Percentiles rank a stretch among this genome's conserved stretches.
These are phyloP conservation scores for Amphimallon solstitiale DNA, from an alignment of 2,888 invertebrate species.

Conservation along the genomic window DNA sequence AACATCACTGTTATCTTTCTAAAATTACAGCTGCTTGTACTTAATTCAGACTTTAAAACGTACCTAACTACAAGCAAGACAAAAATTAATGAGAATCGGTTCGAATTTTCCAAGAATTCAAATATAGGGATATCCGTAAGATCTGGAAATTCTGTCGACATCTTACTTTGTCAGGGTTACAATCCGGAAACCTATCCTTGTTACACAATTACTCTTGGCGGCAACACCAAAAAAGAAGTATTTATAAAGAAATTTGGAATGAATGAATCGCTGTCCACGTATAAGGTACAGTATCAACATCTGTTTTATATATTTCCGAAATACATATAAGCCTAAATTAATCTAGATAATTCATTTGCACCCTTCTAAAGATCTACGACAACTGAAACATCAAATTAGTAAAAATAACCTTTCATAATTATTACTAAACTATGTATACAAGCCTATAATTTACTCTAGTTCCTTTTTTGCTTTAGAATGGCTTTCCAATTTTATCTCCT, in stretches of 20 bases:
- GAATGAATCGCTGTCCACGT: slow-evolving; percentile 2
- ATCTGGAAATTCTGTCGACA: slow-evolving; percentile 51
- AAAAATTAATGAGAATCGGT: slow-evolving; percentile 50
- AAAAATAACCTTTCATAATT: too few species aligned
- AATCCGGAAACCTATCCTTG: slow-evolving; percentile 56
- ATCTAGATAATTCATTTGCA: too few species aligned
- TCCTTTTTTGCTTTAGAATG: slow-evolving; percentile 47
- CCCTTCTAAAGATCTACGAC: too few species aligned
- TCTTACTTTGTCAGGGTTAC: slow-evolving; percentile 56
- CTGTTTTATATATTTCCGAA: too few species aligned
- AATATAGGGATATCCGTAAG: slow-evolving; percentile 55
- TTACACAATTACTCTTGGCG: slow-evolving; percentile 54
- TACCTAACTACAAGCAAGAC: slow-evolving; percentile 50
- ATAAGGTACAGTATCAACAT: slow-evolving; percentile 4
- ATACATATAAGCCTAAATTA: too few species aligned
- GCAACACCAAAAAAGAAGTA: slow-evolving; percentile 47
- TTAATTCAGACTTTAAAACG: slow-evolving; percentile 54
- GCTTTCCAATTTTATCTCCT: slow-evolving; percentile 50
- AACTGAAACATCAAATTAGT: too few species aligned
- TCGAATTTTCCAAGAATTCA: slow-evolving; percentile 51
- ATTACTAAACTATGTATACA: too few species aligned
- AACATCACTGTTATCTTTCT: background rate
- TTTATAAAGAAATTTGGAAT: slow-evolving; percentile 50
- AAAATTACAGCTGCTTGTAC: background rate
- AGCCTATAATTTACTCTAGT: too few species aligned